Conservation (phyloP, 2,888 invertebrate species). For the Seladonia tumulorum region DNA sequence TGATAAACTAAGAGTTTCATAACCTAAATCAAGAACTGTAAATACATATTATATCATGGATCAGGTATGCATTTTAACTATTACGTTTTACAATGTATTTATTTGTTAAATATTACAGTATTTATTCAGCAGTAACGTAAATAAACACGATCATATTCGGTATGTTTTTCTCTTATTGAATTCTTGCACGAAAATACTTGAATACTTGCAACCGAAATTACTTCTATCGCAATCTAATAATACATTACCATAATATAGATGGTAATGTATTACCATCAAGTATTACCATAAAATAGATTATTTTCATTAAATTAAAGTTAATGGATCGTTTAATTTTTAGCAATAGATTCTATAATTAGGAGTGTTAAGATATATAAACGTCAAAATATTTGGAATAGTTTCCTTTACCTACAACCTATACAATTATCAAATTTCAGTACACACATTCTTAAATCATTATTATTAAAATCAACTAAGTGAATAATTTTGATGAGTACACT, state of each 20-base stretch:
- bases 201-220: background rate
- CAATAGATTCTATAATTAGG: background rate
- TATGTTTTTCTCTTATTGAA: background rate
- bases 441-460: background rate
- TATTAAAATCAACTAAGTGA: background rate
- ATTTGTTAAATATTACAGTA: background rate
- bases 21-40: background rate
- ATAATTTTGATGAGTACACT: background rate
- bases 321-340: background rate
- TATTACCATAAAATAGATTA: background rate
- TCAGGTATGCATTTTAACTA: background rate
- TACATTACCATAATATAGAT: too few species aligned
- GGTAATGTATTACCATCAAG: too few species aligned
- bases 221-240: background rate
- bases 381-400: background rate
- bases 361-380: background rate
- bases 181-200: background rate
- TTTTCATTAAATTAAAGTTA: background rate
- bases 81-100: background rate
- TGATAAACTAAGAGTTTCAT: background rate
- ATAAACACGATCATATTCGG: background rate
- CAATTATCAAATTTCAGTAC: background rate
- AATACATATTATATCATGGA: background rate
- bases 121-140: background rate
- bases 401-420: background rate